Base-by-base conservation (phyloP, 2,888 invertebrate genomes). In the Hydropsyche betteni region DNA sequence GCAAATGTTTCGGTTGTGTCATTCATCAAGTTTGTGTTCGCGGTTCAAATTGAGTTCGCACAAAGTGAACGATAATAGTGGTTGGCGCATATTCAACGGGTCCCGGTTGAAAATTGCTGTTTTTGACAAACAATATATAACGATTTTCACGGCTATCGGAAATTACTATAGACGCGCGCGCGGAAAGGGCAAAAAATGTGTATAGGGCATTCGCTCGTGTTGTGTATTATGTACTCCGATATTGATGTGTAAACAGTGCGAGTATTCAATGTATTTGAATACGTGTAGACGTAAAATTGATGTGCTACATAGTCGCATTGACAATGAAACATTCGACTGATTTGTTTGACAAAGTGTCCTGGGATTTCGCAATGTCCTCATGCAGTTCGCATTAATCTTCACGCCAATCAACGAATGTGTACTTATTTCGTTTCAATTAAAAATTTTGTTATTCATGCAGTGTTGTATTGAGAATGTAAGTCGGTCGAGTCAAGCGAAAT, bases 281-380 rank as follows among this genome's bases (percentile, higher is more conserved):
- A 55, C n/a, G 55, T 16, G 55, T 55, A n/a, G 16, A 55, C 33
- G 64, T 64, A 34, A 64, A 64, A 64, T 64, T 64, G 36, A 64
- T 64, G 64, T 36, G 64, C 10, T 33, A 36, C 64, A n/a, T 36
- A 36, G 64, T 64, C 36, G 36, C 64, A 74, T 58, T 76, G 74
- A 74, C 76, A 71, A 74, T 76, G 76, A 74, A 76, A 74, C 74
- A 74, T 76, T 76, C 68, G 38, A 51, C 55, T 52, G 70, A 71
- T 74, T 74, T 61, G 33, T 52, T 74, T 76, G 74, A 76, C 76
- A 74, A 69, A 74, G 73, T 74, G 74, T 74, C 51, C 58, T n/a
- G 76, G 34, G 76, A 36, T 44, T 69, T 6, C 4, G 74, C 52
- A 16, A n/a, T 12, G 24, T 34, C n/a, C 64, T 34, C 24, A 12